A percentile compares a stretch with the other conserved stretches of the same genome.
Evolutionary conservation across 35 echinoderm and acorn worm species (phyloP).

Genomic region (Heliocidaris erythrogramma): DNA sequence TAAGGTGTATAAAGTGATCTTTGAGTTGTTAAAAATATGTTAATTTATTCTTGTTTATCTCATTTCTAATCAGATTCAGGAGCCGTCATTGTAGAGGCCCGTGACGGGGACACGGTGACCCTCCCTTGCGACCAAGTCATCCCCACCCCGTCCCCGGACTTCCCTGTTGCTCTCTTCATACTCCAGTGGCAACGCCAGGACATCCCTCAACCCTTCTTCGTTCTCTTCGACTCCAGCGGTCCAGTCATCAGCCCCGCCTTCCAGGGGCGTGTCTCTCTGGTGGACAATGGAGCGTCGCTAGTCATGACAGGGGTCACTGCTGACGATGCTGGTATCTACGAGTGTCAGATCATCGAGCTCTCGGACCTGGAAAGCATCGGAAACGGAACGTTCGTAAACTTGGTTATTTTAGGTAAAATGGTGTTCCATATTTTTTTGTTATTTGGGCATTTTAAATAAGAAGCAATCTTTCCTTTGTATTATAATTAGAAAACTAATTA

Average conservation of each 20-base stretch:
- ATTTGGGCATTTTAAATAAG: no score
- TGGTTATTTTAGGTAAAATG: constrained; percentile 72
- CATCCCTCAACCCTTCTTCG: constrained; percentile 59
- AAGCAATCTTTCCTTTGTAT: no score
- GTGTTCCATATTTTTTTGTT: no score
- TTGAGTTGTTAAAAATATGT: neutral
- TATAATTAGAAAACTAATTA: no score
- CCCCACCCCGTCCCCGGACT: constrained; percentile 61
- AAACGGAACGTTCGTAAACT: constrained; percentile 79
- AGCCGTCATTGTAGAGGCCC: constrained; percentile 29
- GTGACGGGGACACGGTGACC: constrained; percentile 63
- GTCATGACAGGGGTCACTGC: constrained; percentile 35
- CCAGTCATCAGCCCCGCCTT: constrained; percentile 54
- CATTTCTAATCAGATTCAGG: neutral
- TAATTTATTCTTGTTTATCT: neutral
- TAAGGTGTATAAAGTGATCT: neutral
- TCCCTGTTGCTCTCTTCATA: constrained; percentile 58
- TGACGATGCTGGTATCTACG: constrained; percentile 65
- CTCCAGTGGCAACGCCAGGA: constrained; percentile 72
- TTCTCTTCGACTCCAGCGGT: constrained; percentile 44
- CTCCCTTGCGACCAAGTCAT: constrained; percentile 66
- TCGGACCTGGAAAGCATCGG: constrained; percentile 48
- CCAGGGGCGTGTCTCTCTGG: constrained; percentile 52
- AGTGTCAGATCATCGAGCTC: constrained; percentile 65
- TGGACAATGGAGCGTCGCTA: constrained; percentile 27